Evolutionary conservation across 2,113 vertebrate species (phyloP).

Genomic region (Myodes glareolus): DNA sequence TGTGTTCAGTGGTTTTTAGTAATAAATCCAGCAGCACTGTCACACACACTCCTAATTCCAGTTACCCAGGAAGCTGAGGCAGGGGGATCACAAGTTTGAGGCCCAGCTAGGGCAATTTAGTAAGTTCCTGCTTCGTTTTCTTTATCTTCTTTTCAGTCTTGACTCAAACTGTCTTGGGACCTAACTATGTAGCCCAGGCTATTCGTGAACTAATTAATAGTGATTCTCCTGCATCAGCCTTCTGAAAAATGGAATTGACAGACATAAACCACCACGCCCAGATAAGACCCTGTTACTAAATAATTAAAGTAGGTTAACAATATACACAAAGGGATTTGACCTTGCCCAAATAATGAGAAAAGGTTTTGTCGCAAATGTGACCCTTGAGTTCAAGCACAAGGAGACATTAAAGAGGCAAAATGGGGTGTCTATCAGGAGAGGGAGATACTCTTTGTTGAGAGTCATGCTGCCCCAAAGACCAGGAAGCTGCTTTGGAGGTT

Average conservation of each 20-base stretch:
- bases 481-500: background rate
- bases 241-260: background rate
- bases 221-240: background rate
- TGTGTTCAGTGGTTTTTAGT: background rate
- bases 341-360: background rate
- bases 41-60: background rate
- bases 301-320: background rate
- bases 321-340: constrained; percentile 17
- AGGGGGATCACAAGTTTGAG: background rate
- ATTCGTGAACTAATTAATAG: background rate
- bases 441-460: background rate
- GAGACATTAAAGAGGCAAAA: background rate
- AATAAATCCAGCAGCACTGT: background rate
- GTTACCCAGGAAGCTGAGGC: background rate
- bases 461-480: background rate
- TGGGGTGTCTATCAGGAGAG: fast-evolving
- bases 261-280: background rate
- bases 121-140: background rate
- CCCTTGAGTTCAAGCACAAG: background rate
- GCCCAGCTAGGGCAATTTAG: background rate
- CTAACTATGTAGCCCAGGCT: background rate
- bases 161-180: background rate
- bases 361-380: constrained; percentile 1
- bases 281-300: background rate
- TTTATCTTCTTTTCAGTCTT: background rate